Evolutionary conservation across 2,797 vertebrate species (phyloP), one percentile per base, ranked within the genome.

Genomic region (Garrulus glandarius): DNA sequence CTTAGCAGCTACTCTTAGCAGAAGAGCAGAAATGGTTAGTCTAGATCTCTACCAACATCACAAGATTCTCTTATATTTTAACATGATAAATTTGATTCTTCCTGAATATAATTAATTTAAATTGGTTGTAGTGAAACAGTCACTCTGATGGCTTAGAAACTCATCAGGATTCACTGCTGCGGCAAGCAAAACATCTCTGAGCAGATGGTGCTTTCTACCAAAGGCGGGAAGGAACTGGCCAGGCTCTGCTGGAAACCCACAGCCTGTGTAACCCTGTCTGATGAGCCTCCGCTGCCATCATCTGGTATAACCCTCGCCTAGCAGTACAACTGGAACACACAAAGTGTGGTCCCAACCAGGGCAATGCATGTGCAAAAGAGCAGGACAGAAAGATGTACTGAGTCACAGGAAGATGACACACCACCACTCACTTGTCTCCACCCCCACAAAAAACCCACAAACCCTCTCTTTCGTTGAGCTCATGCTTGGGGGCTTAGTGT

Each of bases 281-380:
- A 55, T 13, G 52, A 80, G 37, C 46, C 76, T 89, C 64, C 83
- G 86, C 87, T 89, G 97, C 97, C 97, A 96, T 36, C 97, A 46
- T 74, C 93, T 96, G 97, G 95, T 50, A 50, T 32, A 81, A 49
- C 4, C 26, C 2, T 4, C 13, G 20, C 24, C 36, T 29, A 21
- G 29, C 29, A 75, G 55, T 2, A 37, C 43, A 57, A 18, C 26
- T 17, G 41, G 17, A 41, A 41, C 39, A 39, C 13, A 4, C 6
- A 15, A 60, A 23, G 21, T 0, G 19, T 13, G 41, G 0, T 82
- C 59, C n/a, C 44, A 27, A 5, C 10, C 32, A 53, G 26, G 69
- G 13, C 6, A 71, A 23, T 6, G 30, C 15, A 8, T 0, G 13
- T 12, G 55, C 43, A 61, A 41, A 47, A 68, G 8, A 72, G 20